phyloP scores from a whole-genome alignment of 2,113 vertebrate genomes.

The Misgurnus anguillicaudatus region DNA sequence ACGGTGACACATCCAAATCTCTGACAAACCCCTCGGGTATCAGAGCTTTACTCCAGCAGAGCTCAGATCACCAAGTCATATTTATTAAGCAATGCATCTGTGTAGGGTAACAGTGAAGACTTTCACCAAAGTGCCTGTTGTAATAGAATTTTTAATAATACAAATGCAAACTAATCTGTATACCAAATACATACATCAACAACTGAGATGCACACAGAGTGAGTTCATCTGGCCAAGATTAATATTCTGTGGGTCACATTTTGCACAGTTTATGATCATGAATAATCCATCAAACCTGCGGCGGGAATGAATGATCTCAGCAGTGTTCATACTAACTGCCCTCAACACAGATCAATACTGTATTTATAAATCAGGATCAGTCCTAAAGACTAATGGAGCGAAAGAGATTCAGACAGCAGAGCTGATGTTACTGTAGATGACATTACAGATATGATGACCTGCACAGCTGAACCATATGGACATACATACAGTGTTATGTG shows the following conservation, averaged over 20 bases:
- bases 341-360: slow-evolving; percentile 45
- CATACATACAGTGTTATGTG: too few relatives aligned
- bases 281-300: slow-evolving; percentile 47
- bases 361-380: slow-evolving; percentile 26
- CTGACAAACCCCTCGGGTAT: background rate
- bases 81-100: background rate
- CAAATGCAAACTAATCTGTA: background rate
- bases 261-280: slow-evolving; percentile 50
- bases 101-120: background rate
- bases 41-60: background rate
- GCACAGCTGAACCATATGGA: too few relatives aligned
- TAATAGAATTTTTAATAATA: too few relatives aligned
- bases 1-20: background rate
- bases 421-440: background rate
- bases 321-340: slow-evolving; percentile 25
- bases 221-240: slow-evolving; percentile 40
- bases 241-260: slow-evolving; percentile 41
- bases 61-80: background rate
- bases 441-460: too few relatives aligned
- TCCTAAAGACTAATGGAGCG: slow-evolving; percentile 17
- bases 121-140: background rate
- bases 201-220: background rate
- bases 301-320: slow-evolving; percentile 51
- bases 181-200: background rate
- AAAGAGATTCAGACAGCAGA: slow-evolving; percentile 6